These are phyloP conservation scores for Rhinoptilus africanus DNA, from an alignment of 2,113 vertebrate species.

Conservation along the genomic window DNA sequence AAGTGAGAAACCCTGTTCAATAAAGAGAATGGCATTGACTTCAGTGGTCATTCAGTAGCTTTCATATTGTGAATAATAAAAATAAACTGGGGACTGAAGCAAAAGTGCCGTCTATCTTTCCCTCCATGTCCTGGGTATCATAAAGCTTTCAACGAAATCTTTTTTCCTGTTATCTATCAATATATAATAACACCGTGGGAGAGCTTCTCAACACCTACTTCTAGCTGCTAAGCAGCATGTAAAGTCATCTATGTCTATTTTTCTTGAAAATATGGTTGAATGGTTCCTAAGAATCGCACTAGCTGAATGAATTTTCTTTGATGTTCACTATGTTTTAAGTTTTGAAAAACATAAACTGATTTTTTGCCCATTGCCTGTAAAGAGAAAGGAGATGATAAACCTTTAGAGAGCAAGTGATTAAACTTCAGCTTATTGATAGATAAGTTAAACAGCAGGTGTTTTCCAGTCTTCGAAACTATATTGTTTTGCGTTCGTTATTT, in stretches of 20 bases:
- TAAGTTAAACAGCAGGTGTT: background rate
- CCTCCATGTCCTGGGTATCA: background rate
- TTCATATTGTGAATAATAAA: background rate
- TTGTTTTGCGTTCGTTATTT: background rate
- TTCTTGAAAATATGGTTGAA: background rate
- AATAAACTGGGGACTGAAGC: background rate
- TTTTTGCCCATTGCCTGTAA: background rate
- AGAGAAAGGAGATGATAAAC: constrained; percentile 11
- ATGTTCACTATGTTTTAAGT: background rate
- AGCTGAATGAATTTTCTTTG: background rate
- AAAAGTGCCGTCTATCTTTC: background rate
- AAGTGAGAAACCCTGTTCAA: background rate
- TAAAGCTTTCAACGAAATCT: background rate
- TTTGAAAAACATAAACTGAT: background rate
- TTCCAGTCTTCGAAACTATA: background rate
- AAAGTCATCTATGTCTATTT: background rate
- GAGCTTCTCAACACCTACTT: background rate
- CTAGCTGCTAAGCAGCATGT: background rate
- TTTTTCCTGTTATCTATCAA: background rate
- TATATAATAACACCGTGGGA: background rate
- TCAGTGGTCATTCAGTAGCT: background rate
- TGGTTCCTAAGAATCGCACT: background rate
- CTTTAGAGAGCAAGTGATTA: constrained; percentile 18
- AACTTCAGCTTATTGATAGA: background rate
- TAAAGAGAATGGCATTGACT: background rate